Evolutionary conservation across 1,140 invertebrate species (phyloP).

Genomic region (Wasmannia auropunctata): DNA sequence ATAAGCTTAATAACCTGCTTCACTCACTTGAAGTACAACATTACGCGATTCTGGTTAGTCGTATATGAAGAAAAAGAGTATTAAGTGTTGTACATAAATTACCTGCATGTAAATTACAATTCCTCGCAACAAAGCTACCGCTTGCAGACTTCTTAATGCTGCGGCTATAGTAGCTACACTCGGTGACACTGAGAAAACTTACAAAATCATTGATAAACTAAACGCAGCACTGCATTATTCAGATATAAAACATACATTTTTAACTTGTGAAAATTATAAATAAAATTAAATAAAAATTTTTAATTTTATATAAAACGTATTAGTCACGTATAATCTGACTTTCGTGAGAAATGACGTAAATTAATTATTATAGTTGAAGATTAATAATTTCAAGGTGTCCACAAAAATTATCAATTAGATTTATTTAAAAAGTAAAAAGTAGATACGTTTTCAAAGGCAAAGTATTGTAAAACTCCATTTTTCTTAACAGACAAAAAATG

Average conservation of each 20-base stretch:
- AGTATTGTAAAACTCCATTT: not conserved
- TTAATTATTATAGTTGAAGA: not conserved
- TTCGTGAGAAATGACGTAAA: conserved; percentile 12
- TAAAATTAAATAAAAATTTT: not conserved
- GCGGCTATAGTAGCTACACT: conserved; percentile 14
- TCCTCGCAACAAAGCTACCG: not conserved
- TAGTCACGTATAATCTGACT: not conserved
- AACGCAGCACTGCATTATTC: not conserved
- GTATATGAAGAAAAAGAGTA: not conserved
- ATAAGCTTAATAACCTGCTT: conserved; percentile 19
- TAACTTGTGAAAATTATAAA: not conserved
- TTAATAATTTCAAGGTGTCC: not conserved
- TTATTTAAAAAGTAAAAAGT: not conserved
- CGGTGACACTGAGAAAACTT: not conserved
- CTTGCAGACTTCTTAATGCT: not conserved
- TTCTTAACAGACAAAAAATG: not conserved
- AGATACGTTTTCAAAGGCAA: not conserved
- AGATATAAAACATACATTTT: not conserved
- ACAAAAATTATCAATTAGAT: not conserved
- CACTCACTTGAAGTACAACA: not conserved
- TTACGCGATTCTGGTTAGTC: not conserved
- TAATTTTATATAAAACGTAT: not conserved
- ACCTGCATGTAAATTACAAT: conserved; percentile 1
- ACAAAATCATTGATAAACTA: not conserved
- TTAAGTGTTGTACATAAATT: not conserved